Base-by-base conservation (phyloP, 2,113 vertebrate species). In the Pardalotus punctatus region DNA sequence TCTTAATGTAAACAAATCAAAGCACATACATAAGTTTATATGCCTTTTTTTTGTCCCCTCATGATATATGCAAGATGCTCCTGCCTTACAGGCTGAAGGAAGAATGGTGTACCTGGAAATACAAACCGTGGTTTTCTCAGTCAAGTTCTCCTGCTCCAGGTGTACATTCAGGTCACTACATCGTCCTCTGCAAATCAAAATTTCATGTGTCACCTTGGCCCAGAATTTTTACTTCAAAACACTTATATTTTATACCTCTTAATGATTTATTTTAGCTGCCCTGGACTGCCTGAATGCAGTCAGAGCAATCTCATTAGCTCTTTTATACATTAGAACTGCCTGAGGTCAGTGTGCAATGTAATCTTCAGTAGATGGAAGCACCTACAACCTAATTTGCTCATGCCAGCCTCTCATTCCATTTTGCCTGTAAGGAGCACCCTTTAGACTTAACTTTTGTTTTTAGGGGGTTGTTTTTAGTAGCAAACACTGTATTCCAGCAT, bases 301-400 rank as follows among this genome's bases (percentile, higher is more conserved):
- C 79, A 77, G 62, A 95, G 82, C 74, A 77, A 92, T 94, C 92
- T 94, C 82, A 90, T 94, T 88, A 90, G 54, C 76, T 94, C 86
- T 90, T 90, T 43, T 80, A 77, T 54, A 35, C 50, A 9, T 83
- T 73, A 83, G 62, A 88, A 36, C 54, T 93, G 82, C 90, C 86
- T 3, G 3, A 80, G 82, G 67, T 88, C 90, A 77, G 62, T 33
- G 45, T 82, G 84, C 74, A 65, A 12, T 88, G 27, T 57, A 31
- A 65, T 45, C 50, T 88, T 65, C 58, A 38, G 9, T 61, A 86
- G 66, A 35, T 5, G 33, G 2, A 66, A 86, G 62, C 38, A 77
- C 62, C 67, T 88, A n/a, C 45, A 54, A 27, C 18, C 40, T 62
- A 11, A 70, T 93, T 54, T 93, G 81, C 16, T 89, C 51, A 1